Evolutionary conservation across 2,888 invertebrate genomes (phyloP), one percentile per base, ranked within the genome.

Genomic region (Cryptocephalus moraei): DNA sequence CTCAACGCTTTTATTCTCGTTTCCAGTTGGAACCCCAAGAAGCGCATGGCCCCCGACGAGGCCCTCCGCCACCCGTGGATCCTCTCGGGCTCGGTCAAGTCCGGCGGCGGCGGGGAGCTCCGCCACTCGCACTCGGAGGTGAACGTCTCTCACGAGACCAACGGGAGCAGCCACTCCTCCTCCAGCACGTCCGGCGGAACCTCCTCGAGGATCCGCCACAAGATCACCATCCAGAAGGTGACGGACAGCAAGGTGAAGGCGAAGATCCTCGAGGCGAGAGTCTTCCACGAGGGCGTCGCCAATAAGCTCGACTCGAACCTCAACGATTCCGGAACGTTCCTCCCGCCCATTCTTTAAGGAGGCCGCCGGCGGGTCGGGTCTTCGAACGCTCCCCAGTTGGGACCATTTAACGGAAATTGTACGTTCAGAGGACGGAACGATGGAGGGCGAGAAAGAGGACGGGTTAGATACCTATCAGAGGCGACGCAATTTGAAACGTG

Each of bases 1-100:
- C n/a, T n/a, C n/a, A n/a, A n/a, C n/a, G n/a, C n/a, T n/a, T n/a
- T n/a, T n/a, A n/a, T n/a, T n/a, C n/a, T n/a, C n/a, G n/a, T 36
- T 36, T 36, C 6, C 72, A 90, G 90, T 70, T 95, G 94, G 94
- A 92, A 94, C 72, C 88, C 93, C 12, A 84, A 85, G 64, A 86
- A 87, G 52, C 82, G 94, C 53, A 83, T 94, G 81, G 92, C 89
- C 4, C 89, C 94, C 0, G 90, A 88, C 46, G 92, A 94, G 67
- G 94, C 93, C 2, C 78, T 88, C 14, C 81, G 85, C 45, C 94
- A 94, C 72, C 89, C 90, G 63, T 94, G 88, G 84, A 64, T 70
- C 51, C 73, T 92, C 60, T 65, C 68, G 8, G 62, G 57, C 43
- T 55, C 53, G 6, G 62, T 57, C 43, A 56, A 53, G 45, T 34